Base-by-base conservation (phyloP, 1,140 invertebrate genomes). In the Sitodiplosis mosellana region DNA sequence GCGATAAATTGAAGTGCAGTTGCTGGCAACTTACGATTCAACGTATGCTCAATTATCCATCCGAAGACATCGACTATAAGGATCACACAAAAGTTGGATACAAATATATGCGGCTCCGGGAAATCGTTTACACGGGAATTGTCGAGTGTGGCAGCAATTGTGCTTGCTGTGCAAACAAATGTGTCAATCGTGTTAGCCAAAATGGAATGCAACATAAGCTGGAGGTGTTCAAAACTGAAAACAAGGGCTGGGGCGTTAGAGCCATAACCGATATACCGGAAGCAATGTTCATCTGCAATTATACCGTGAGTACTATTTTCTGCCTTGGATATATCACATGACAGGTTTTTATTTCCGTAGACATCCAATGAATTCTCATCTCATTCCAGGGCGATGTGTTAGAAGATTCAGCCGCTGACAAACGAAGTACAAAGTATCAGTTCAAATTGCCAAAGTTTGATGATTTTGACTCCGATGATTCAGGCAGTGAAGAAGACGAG, bases 251-350 rank as follows among this genome's bases (percentile, higher is more conserved):
- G 93, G 95, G 93, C 4, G 81, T 97, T 46, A 76, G 93, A 1
- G 89, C 88, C 48, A 64, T 97, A 0, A 88, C 93, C 60, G 94
- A 98, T 61, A 83, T 99, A 52, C 91, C 93, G 0, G 76, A 81
- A 53, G 92, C 92, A 2, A 74, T 82, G 1, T 97, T 97, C 60
- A 83, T 97, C 21, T 96, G 91, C 64, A 87, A 94, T 42, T 98
- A 97, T 68, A 87, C 90, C 34, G 55, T 57, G 56, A n/a, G 34
- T n/a, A n/a, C 8, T 36, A n/a, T 10, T 8, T 36, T 10, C n/a
- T 90, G 91, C 0, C 93, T 97, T 64, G 91, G 95, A 59, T 98
- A 97, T 60, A 73, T 96, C 42, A 93, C 93, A 0, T 92, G 97
- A 58, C 67, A 98, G 47, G 93, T 98, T 68, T 91, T 92, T 56